phyloP scores from a whole-genome alignment of 2,797 vertebrate genomes.

The Manis javanica region DNA sequence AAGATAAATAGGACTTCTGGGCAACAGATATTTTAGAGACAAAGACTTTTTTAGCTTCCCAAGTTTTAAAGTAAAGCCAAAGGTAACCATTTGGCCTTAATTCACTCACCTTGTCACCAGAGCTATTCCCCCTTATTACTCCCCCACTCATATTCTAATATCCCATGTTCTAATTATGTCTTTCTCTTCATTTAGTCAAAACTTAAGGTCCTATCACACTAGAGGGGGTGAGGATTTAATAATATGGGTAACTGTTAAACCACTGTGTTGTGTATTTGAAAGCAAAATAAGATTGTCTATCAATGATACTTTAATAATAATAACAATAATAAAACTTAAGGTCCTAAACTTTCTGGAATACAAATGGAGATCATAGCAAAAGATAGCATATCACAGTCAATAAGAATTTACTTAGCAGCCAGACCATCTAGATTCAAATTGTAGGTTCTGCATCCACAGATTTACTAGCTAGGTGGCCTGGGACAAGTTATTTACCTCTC shows the following conservation, averaged over 20 bases:
- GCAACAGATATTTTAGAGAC: not conserved
- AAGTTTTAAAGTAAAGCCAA: conserved; percentile 17
- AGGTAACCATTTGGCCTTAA: not conserved
- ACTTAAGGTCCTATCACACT: not conserved
- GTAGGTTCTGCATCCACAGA: not conserved
- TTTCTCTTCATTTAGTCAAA: not conserved
- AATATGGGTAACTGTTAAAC: too few relatives aligned
- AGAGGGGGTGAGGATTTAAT: too few relatives aligned
- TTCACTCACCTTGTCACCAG: not conserved
- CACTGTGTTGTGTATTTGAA: too few relatives aligned
- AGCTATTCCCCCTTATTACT: not conserved
- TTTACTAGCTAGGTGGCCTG: not conserved
- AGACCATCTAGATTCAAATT: not conserved
- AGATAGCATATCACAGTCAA: not conserved
- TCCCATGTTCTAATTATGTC: not conserved
- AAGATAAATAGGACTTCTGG: not conserved
- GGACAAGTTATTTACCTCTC: not conserved
- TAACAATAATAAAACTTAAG: not conserved
- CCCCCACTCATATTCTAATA: not conserved
- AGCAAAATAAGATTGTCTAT: too few relatives aligned
- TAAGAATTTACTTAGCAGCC: not conserved
- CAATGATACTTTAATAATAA: too few relatives aligned
- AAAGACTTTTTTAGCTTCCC: not conserved
- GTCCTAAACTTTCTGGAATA: not conserved
- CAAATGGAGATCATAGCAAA: not conserved